phyloP scores from a whole-genome alignment of 1,140 invertebrate genomes.

The Vollenhovia emeryi region DNA sequence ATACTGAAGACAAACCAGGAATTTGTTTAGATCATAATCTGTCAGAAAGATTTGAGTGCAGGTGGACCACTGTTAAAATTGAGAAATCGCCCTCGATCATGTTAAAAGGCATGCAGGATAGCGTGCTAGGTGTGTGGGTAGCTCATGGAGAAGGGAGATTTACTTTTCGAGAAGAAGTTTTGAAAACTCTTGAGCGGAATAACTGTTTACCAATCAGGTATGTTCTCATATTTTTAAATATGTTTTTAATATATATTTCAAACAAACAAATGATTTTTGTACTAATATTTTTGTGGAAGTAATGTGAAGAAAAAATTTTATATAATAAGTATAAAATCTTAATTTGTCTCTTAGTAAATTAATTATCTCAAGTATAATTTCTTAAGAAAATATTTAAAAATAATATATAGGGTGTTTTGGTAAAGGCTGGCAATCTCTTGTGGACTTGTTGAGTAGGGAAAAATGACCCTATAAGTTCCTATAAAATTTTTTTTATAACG shows the following conservation, averaged over 20 bases:
- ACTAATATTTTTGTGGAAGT: background rate
- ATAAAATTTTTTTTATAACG: no score
- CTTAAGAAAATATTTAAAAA: no score
- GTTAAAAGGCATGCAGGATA: conserved; percentile 94
- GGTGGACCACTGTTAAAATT: conserved; percentile 95
- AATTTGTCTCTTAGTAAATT: no score
- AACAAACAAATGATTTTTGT: background rate
- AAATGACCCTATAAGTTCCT: no score
- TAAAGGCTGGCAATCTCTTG: no score
- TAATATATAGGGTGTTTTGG: no score
- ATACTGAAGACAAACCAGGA: conserved; percentile 84
- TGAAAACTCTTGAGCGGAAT: conserved; percentile 86
- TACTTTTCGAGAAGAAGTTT: conserved; percentile 86
- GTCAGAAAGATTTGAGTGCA: conserved; percentile 96
- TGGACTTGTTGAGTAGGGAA: no score
- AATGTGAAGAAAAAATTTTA: no score
- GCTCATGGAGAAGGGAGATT: conserved; percentile 98
- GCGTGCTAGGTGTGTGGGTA: conserved; percentile 96
- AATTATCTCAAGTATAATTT: no score
- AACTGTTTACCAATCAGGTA: conserved; percentile 89
- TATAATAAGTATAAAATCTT: no score
- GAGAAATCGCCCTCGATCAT: conserved; percentile 92
- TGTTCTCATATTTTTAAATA: background rate
- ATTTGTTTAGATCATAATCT: conserved; percentile 94
- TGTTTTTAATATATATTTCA: background rate